Percentiles rank a stretch among this genome's conserved stretches.
Evolutionary conservation across 2,113 vertebrate genomes (phyloP).

Genomic region (Gambusia affinis): DNA sequence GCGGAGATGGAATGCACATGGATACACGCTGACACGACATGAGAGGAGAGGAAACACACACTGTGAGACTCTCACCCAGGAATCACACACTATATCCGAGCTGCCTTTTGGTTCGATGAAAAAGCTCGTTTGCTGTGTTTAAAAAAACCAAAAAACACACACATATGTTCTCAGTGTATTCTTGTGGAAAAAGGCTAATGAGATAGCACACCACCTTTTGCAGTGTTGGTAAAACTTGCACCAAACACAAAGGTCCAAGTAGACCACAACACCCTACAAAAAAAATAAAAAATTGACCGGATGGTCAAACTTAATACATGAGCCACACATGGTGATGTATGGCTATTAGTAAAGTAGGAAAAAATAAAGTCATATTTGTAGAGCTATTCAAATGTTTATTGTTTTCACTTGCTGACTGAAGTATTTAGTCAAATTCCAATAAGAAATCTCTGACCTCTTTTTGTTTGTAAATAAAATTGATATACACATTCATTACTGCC

Average conservation of each 20-base stretch:
- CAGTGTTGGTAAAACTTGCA: too few relatives aligned
- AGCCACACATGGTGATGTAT: too few relatives aligned
- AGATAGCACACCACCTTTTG: too few relatives aligned
- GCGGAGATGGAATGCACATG: slow-evolving; percentile 59
- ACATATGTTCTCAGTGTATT: neutral
- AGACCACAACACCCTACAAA: too few relatives aligned
- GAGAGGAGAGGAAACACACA: slow-evolving; percentile 57
- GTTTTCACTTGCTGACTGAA: neutral
- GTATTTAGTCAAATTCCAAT: neutral
- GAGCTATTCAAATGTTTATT: too few relatives aligned
- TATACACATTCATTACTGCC: neutral
- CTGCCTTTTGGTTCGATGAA: slow-evolving; percentile 9
- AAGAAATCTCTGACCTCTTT: neutral
- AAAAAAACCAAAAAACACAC: neutral
- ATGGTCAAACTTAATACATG: too few relatives aligned
- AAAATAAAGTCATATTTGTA: too few relatives aligned
- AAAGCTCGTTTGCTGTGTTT: slow-evolving; percentile 21
- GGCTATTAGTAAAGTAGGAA: too few relatives aligned
- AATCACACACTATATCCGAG: slow-evolving; percentile 15
- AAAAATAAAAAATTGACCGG: too few relatives aligned
- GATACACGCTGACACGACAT: slow-evolving; percentile 64
- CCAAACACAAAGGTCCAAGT: neutral
- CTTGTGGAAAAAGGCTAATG: neutral
- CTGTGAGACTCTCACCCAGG: slow-evolving; percentile 36
- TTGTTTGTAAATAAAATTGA: neutral